These are phyloP conservation scores for Caenorhabditis sp. DNA, from an alignment of 2,888 invertebrate genomes.

Conservation along the genomic window DNA sequence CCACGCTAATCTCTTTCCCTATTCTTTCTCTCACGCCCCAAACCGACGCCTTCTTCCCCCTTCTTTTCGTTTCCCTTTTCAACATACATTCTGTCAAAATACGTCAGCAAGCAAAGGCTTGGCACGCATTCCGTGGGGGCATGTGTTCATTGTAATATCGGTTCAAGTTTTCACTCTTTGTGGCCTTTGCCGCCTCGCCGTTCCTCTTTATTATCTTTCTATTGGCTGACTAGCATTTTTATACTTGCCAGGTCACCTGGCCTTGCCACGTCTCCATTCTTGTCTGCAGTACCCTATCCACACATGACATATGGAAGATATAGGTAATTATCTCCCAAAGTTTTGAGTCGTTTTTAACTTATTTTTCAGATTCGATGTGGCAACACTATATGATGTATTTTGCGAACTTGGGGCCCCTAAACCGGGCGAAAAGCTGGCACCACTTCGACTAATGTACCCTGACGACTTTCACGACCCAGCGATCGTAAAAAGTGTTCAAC, in stretches of 20 bases:
- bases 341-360: neutral
- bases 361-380: constrained; percentile 71
- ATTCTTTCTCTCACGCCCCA: constrained; percentile 47
- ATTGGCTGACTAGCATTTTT: constrained; percentile 28
- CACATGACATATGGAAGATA: constrained; percentile 63
- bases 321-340: constrained; percentile 19
- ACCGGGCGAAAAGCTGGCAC: constrained; percentile 43
- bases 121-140: constrained; percentile 14
- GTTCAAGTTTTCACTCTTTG: neutral
- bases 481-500: constrained; percentile 79
- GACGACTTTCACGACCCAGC: constrained; percentile 79
- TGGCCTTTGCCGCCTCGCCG: constrained; percentile 8
- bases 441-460: constrained; percentile 80
- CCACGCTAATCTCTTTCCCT: constrained; percentile 41
- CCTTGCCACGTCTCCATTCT: neutral
- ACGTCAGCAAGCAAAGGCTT: constrained; percentile 6
- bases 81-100: constrained; percentile 2
- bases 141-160: constrained; percentile 34
- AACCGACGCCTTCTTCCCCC: constrained; percentile 14
- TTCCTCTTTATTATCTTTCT: constrained; percentile 14
- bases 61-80: constrained; percentile 2
- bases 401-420: constrained; percentile 71
- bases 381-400: constrained; percentile 80
- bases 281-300: neutral
- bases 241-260: constrained; percentile 28